These are phyloP conservation scores for Cephus pygmeus DNA, from an alignment of 2,888 invertebrate species.

Conservation along the genomic window DNA sequence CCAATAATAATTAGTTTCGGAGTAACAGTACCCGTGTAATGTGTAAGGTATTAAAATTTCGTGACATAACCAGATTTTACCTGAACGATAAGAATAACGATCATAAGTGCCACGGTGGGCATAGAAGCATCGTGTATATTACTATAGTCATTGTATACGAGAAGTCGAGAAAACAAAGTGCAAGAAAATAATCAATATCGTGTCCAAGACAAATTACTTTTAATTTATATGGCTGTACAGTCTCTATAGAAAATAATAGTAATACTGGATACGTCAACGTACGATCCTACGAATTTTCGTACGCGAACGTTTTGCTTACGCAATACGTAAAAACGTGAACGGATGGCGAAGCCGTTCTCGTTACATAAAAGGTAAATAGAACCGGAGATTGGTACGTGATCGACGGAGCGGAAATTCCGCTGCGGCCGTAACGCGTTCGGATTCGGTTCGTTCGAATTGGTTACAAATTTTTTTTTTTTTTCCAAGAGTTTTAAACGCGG, in stretches of 20 bases:
- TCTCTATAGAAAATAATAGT: no score
- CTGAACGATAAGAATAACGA: not conserved
- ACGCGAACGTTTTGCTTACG: not conserved
- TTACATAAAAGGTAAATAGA: slow-evolving; percentile 3
- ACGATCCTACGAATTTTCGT: no score
- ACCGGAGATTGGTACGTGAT: slow-evolving; percentile 17
- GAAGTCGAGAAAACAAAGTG: not conserved
- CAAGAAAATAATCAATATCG: not conserved
- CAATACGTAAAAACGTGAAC: not conserved
- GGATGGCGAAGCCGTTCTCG: not conserved
- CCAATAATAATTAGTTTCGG: not conserved
- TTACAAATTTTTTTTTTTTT: not conserved
- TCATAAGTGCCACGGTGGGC: not conserved
- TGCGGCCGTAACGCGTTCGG: slow-evolving; percentile 19
- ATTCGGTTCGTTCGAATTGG: not conserved
- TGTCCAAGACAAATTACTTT: no score
- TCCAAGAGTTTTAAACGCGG: not conserved
- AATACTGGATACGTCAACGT: no score
- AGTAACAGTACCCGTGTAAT: not conserved
- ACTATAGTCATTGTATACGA: not conserved
- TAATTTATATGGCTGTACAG: no score
- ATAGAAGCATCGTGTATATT: not conserved
- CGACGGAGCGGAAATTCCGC: slow-evolving; percentile 25
- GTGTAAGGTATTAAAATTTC: not conserved
- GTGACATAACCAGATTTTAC: not conserved